Percentiles rank a stretch among this genome's conserved stretches.
Conservation (phyloP, 2,113 vertebrate genomes). For the Pseudolaguvia tuberculata region DNA sequence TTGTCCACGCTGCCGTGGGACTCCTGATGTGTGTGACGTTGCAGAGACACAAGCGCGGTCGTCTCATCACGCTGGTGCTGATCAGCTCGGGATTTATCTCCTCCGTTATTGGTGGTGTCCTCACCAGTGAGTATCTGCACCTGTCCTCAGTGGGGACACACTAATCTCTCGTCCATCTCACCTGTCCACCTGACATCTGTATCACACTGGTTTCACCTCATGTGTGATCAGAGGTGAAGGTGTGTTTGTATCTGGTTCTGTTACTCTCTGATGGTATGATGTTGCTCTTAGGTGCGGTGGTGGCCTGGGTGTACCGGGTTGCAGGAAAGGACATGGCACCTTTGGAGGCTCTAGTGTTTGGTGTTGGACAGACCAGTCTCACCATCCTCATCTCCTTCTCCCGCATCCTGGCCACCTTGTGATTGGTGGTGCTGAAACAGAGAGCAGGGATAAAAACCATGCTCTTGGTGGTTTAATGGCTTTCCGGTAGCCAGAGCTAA, state of each 20-base stretch:
- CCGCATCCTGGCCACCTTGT: slow-evolving; percentile 90
- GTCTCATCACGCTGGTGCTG: slow-evolving; percentile 88
- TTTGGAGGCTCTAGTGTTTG: slow-evolving; percentile 90
- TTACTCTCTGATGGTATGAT: background rate
- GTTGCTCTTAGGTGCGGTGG: slow-evolving; percentile 78
- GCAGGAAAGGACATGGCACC: slow-evolving; percentile 97
- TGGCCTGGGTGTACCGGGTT: slow-evolving; percentile 92
- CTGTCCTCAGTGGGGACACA: too few relatives aligned
- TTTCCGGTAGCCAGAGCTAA: background rate
- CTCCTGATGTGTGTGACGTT: slow-evolving; percentile 94
- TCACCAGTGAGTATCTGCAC: slow-evolving; percentile 85
- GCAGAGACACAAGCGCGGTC: slow-evolving; percentile 89
- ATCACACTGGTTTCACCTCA: too few relatives aligned
- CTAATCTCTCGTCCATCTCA: too few relatives aligned
- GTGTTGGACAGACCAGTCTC: slow-evolving; percentile 89
- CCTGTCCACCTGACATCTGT: too few relatives aligned
- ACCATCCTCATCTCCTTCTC: slow-evolving; percentile 91
- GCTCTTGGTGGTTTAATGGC: slow-evolving; percentile 27
- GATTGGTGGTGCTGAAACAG: slow-evolving; percentile 50
- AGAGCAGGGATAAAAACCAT: background rate
- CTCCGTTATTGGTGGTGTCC: slow-evolving; percentile 87
- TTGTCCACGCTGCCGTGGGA: slow-evolving; percentile 86
- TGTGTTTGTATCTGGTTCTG: too few relatives aligned
- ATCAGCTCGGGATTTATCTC: slow-evolving; percentile 92
- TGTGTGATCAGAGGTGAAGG: too few relatives aligned